Conservation (phyloP, 2,797 vertebrate species). For the Crax fasciolata region DNA sequence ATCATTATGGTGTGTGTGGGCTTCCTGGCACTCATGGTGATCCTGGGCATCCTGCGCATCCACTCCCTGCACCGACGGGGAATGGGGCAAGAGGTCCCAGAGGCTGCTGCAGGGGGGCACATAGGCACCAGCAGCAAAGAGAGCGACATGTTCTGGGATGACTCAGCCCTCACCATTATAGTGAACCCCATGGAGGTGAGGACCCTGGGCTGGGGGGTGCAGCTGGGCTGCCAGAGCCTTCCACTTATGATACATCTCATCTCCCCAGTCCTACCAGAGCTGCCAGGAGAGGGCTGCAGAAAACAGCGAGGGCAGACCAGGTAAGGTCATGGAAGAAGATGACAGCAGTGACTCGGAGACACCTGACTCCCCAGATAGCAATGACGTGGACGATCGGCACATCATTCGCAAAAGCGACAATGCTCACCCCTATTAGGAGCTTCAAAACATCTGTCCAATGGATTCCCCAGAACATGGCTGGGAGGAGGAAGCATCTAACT, state of each 20-base stretch:
- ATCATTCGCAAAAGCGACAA: slow-evolving; percentile 89
- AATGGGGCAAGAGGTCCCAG: slow-evolving; percentile 75
- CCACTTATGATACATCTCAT: neutral
- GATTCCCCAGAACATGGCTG: slow-evolving; percentile 3
- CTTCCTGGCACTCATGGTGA: slow-evolving; percentile 97
- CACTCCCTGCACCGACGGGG: slow-evolving; percentile 94
- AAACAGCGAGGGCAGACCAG: slow-evolving; percentile 73
- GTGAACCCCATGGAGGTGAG: slow-evolving; percentile 99
- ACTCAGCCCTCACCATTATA: slow-evolving; percentile 97
- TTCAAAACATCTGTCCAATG: slow-evolving; percentile 10
- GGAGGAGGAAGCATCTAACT: slow-evolving; percentile 42
- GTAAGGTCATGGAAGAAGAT: slow-evolving; percentile 86
- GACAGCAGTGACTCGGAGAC: slow-evolving; percentile 87
- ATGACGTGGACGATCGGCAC: slow-evolving; percentile 85
- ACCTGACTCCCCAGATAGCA: slow-evolving; percentile 85
- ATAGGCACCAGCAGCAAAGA: slow-evolving; percentile 81
- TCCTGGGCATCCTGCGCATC: slow-evolving; percentile 95
- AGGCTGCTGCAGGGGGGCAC: slow-evolving; percentile 38
- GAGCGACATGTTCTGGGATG: slow-evolving; percentile 93
- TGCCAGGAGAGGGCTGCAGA: slow-evolving; percentile 43
- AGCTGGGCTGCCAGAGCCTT: neutral
- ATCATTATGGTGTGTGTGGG: slow-evolving; percentile 98
- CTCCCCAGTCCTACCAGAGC: slow-evolving; percentile 60
- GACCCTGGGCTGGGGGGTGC: neutral
- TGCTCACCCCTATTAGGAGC: slow-evolving; percentile 89